Percentiles rank a stretch among this genome's conserved stretches.
Conservation (phyloP, 2,797 vertebrate species). For the Lutjanus argentimaculatus region DNA sequence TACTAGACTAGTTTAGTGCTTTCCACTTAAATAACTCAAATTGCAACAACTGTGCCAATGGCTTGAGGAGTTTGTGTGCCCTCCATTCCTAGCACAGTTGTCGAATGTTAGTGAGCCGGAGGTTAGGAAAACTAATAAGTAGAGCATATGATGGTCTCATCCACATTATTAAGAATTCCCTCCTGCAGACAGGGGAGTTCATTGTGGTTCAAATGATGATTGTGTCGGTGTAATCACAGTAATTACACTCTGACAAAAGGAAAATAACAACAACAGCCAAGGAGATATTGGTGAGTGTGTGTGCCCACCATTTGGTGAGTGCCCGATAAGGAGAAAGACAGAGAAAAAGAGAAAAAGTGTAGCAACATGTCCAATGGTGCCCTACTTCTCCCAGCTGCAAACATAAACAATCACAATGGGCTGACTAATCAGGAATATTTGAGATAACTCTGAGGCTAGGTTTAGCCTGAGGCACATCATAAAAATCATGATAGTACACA, state of each 20-base stretch:
- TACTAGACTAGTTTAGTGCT: slow-evolving; percentile 13
- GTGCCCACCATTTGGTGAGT: slow-evolving; percentile 1
- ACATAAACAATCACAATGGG: slow-evolving; percentile 22
- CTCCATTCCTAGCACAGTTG: slow-evolving; percentile 30
- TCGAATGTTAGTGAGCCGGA: slow-evolving; percentile 45
- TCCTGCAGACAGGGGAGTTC: slow-evolving; percentile 28
- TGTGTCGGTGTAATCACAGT: slow-evolving; percentile 30
- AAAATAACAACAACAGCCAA: slow-evolving; percentile 23
- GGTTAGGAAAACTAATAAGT: slow-evolving; percentile 71
- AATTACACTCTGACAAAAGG: slow-evolving; percentile 37
- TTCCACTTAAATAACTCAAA: slow-evolving; percentile 43
- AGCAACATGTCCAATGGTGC: slow-evolving; percentile 3
- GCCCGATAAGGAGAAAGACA: neutral
- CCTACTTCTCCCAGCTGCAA: slow-evolving; percentile 12
- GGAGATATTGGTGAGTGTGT: slow-evolving; percentile 6
- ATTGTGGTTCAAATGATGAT: slow-evolving; percentile 37
- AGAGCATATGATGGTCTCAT: slow-evolving; percentile 55
- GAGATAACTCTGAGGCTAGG: neutral
- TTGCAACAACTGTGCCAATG: slow-evolving; percentile 44
- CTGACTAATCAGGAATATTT: slow-evolving; percentile 10
- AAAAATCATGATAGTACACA: slow-evolving; percentile 12
- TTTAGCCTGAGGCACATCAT: slow-evolving; percentile 6
- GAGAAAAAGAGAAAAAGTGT: neutral
- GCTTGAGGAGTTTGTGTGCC: slow-evolving; percentile 19
- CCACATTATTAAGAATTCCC: slow-evolving; percentile 57